These are phyloP conservation scores for Melanargia galathea DNA, from an alignment of 2,888 invertebrate species.

Conservation along the genomic window DNA sequence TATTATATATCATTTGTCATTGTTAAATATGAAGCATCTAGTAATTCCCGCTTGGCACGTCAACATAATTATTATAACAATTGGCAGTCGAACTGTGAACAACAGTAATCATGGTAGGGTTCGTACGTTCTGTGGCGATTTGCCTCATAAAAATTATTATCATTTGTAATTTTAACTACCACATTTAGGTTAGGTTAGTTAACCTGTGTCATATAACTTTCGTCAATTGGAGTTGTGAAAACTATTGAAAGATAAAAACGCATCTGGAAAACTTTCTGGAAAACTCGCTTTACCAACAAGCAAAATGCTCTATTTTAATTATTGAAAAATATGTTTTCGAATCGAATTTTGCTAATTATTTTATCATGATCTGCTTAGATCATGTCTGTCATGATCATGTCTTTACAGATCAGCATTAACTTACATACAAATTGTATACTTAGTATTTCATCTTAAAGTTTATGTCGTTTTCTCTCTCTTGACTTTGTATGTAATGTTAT, in stretches of 20 bases:
- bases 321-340: too few relatives aligned
- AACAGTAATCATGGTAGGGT: constrained; percentile 11
- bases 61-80: constrained; percentile 1
- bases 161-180: constrained; percentile 27
- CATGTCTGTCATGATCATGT: too few relatives aligned
- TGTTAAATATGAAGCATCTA: not conserved
- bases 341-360: too few relatives aligned
- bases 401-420: too few relatives aligned
- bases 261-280: not conserved
- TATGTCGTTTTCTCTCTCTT: too few relatives aligned
- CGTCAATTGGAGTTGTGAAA: not conserved
- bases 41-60: not conserved
- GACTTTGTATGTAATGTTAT: too few relatives aligned
- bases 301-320: too few relatives aligned
- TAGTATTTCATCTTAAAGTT: too few relatives aligned
- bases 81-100: constrained; percentile 6
- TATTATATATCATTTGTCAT: not conserved
- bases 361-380: too few relatives aligned
- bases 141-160: constrained; percentile 24
- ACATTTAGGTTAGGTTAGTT: constrained; percentile 31
- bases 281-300: too few relatives aligned
- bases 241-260: not conserved
- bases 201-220: constrained; percentile 2
- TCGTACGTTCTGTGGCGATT: constrained; percentile 21
- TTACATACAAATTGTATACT: too few relatives aligned